Percentiles rank a stretch among this genome's conserved stretches.
Evolutionary conservation across 2,888 invertebrate genomes (phyloP).

Genomic region (Clusia tigrina): DNA sequence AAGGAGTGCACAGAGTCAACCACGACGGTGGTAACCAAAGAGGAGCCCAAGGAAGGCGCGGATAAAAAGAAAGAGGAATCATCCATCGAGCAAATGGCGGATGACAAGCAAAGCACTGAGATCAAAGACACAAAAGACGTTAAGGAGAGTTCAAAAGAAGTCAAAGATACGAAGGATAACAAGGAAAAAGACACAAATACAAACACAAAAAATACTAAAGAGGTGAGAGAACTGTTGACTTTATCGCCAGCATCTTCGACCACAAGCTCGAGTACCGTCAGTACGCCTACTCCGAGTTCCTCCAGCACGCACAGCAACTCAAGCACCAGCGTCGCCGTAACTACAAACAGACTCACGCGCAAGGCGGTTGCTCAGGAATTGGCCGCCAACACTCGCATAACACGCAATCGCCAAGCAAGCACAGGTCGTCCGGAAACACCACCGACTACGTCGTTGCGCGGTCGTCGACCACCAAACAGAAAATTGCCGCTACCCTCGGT

Average conservation of each 20-base stretch:
- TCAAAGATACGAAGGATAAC: not conserved
- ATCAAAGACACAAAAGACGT: not conserved
- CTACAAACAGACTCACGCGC: constrained; percentile 57
- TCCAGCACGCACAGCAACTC: constrained; percentile 13
- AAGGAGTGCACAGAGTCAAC: too few relatives aligned
- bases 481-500: constrained; percentile 37
- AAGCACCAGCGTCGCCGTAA: constrained; percentile 11
- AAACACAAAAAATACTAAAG: constrained; percentile 38
- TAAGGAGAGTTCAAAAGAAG: not conserved
- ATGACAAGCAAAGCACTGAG: not conserved
- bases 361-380: constrained; percentile 57
- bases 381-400: constrained; percentile 53
- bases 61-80: not conserved
- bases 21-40: too few relatives aligned
- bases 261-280: constrained; percentile 33
- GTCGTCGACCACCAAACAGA: constrained; percentile 35
- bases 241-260: constrained; percentile 21
- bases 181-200: not conserved
- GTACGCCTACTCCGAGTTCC: constrained; percentile 20
- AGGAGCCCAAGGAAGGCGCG: not conserved
- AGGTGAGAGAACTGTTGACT: constrained; percentile 29
- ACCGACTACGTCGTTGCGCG: constrained; percentile 23
- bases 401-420: constrained; percentile 50
- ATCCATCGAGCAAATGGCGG: not conserved
- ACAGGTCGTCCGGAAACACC: constrained; percentile 45